Evolutionary conservation across 2,888 invertebrate species (phyloP).

Genomic region (Perdita meconis): DNA sequence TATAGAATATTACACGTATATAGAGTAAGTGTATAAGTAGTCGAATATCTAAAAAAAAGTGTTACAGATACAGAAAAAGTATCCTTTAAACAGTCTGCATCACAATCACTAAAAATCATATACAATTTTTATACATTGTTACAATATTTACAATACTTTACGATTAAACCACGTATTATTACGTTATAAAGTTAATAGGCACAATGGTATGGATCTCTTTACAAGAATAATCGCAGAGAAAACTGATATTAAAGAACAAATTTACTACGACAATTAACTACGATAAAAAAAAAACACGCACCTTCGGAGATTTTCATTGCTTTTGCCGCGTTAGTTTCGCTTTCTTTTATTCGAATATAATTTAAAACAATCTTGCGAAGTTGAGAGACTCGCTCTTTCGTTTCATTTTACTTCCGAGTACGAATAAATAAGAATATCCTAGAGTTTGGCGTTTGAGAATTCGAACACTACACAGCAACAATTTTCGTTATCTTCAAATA

Average conservation of each 20-base stretch:
- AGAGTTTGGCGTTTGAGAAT: background rate
- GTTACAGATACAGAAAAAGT: constrained; percentile 24
- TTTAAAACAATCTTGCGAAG: constrained; percentile 11
- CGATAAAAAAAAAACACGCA: constrained; percentile 28
- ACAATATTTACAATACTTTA: constrained; percentile 57
- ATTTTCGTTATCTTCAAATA: constrained; percentile 4
- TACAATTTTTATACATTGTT: constrained; percentile 56
- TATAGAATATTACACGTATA: constrained; percentile 22
- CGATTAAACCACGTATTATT: constrained; percentile 37
- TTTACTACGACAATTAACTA: constrained; percentile 1
- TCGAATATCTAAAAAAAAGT: constrained; percentile 37
- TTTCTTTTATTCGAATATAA: background rate
- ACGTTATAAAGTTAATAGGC: constrained; percentile 69
- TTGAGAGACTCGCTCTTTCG: background rate
- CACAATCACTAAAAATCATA: constrained; percentile 41
- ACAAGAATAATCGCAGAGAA: constrained; percentile 69
- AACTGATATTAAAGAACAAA: constrained; percentile 60
- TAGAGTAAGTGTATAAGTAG: constrained; percentile 28
- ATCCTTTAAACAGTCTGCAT: constrained; percentile 25
- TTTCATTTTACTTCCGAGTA: constrained; percentile 2
- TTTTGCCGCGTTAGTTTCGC: background rate
- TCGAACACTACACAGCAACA: background rate
- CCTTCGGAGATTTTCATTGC: background rate
- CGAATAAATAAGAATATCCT: constrained; percentile 12
- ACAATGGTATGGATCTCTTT: constrained; percentile 75